These are phyloP conservation scores for Lutjanus argentimaculatus DNA, from an alignment of 2,797 vertebrate genomes.

Conservation along the genomic window DNA sequence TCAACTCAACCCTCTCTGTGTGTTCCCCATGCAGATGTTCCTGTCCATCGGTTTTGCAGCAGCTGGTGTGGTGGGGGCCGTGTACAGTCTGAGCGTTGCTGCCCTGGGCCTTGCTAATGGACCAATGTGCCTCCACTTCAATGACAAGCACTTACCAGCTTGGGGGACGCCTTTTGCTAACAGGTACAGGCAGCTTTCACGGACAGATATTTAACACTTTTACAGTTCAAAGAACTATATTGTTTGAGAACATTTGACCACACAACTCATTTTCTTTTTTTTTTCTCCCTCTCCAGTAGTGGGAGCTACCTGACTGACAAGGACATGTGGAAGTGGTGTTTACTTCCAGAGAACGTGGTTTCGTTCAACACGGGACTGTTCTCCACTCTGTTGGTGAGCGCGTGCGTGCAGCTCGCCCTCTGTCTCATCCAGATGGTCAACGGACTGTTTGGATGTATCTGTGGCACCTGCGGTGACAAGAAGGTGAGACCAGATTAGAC, in stretches of 20 bases:
- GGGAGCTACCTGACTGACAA: slow-evolving; percentile 74
- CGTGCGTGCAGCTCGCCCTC: slow-evolving; percentile 67
- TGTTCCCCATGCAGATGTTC: slow-evolving; percentile 82
- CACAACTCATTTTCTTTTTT: too few species aligned
- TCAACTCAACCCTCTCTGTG: not conserved
- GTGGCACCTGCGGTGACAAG: slow-evolving; percentile 79
- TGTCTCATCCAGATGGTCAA: slow-evolving; percentile 82
- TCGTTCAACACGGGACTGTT: slow-evolving; percentile 84
- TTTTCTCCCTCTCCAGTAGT: slow-evolving; percentile 48
- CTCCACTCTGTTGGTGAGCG: slow-evolving; percentile 65
- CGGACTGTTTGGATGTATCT: slow-evolving; percentile 85
- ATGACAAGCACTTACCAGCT: rapidly evolving
- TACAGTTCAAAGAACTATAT: too few species aligned
- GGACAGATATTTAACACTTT: not conserved
- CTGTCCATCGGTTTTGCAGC: slow-evolving; percentile 85
- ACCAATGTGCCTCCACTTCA: slow-evolving; percentile 51
- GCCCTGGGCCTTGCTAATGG: slow-evolving; percentile 77
- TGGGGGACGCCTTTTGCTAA: slow-evolving; percentile 66
- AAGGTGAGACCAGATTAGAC: slow-evolving; percentile 56
- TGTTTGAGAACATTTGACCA: not conserved
- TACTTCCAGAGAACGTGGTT: slow-evolving; percentile 59
- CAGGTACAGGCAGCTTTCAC: slow-evolving; percentile 42
- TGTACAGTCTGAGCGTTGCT: slow-evolving; percentile 76
- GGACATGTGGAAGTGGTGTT: slow-evolving; percentile 52
- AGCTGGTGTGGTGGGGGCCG: slow-evolving; percentile 73